Conservation (phyloP, 1,140 invertebrate species). For the Arion vulgaris region DNA sequence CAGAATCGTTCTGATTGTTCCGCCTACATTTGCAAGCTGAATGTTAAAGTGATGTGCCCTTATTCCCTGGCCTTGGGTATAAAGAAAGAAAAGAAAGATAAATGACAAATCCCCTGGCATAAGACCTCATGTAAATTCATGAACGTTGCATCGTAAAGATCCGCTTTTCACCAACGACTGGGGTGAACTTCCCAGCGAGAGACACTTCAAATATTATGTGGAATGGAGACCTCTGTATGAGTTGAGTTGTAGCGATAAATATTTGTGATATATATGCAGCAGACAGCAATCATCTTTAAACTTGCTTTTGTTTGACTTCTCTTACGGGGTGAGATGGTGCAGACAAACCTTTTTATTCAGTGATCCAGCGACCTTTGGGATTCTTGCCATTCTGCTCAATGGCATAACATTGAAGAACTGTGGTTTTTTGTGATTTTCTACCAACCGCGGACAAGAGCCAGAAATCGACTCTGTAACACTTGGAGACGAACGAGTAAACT, state of each 20-base stretch:
- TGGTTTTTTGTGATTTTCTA: too few species aligned
- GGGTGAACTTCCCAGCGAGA: neutral
- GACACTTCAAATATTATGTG: neutral
- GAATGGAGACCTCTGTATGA: neutral
- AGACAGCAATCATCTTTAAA: too few species aligned
- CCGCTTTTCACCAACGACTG: neutral
- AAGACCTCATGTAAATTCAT: constrained; percentile 10
- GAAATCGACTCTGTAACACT: too few species aligned
- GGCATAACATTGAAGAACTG: too few species aligned
- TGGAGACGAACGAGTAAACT: too few species aligned
- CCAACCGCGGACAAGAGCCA: too few species aligned
- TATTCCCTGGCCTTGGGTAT: neutral
- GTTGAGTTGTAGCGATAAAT: neutral
- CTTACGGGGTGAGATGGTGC: neutral
- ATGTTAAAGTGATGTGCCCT: neutral
- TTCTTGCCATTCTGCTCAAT: too few species aligned
- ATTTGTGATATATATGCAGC: too few species aligned
- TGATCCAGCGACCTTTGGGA: too few species aligned
- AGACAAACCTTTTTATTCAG: too few species aligned
- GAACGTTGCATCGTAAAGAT: neutral
- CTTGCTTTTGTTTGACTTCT: neutral
- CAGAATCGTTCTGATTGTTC: neutral
- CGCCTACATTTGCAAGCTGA: neutral
- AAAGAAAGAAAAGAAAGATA: neutral
- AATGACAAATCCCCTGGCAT: neutral